Percentiles rank a stretch among this genome's conserved stretches.
Evolutionary conservation across 2,797 vertebrate species (phyloP).

Genomic region (Centropyge bicolor): DNA sequence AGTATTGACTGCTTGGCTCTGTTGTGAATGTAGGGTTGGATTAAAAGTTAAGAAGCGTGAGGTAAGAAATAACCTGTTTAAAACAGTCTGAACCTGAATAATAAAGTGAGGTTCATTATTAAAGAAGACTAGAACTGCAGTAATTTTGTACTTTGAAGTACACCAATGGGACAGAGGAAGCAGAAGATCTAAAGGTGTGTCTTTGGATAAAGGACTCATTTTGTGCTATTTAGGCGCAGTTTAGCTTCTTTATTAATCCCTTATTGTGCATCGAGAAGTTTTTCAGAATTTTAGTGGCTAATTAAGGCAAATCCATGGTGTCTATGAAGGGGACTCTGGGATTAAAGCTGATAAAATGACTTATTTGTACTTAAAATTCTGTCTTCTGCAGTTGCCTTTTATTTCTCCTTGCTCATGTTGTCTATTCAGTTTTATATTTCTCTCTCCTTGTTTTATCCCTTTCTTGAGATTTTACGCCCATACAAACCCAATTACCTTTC

Average conservation of each 20-base stretch:
- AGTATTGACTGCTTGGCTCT: background rate
- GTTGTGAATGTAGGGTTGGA: background rate
- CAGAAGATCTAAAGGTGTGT: constrained; percentile 26
- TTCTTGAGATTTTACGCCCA: constrained; percentile 16
- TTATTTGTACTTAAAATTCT: constrained; percentile 47
- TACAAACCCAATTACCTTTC: constrained; percentile 33
- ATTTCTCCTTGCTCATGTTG: background rate
- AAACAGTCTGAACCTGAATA: constrained; percentile 18
- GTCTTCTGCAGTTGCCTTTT: constrained; percentile 1
- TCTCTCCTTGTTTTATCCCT: constrained; percentile 6
- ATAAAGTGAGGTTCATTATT: constrained; percentile 37
- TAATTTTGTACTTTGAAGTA: constrained; percentile 28
- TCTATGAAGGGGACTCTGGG: constrained; percentile 30
- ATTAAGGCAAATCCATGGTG: constrained; percentile 37
- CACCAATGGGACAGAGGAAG: constrained; percentile 22
- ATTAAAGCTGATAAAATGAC: constrained; percentile 50
- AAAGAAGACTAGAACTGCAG: constrained; percentile 7
- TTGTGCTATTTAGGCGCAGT: constrained; percentile 36
- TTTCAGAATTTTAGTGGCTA: constrained; percentile 27
- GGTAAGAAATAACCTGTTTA: background rate
- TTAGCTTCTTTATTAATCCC: constrained; percentile 55
- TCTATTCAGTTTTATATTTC: background rate
- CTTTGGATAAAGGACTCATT: constrained; percentile 41
- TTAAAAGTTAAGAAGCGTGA: constrained; percentile 6
- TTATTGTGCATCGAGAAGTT: constrained; percentile 38